Percentiles rank a stretch among this genome's conserved stretches.
phyloP scores from a whole-genome alignment of 23 tunicate genomes.

The Diplosoma virens region DNA sequence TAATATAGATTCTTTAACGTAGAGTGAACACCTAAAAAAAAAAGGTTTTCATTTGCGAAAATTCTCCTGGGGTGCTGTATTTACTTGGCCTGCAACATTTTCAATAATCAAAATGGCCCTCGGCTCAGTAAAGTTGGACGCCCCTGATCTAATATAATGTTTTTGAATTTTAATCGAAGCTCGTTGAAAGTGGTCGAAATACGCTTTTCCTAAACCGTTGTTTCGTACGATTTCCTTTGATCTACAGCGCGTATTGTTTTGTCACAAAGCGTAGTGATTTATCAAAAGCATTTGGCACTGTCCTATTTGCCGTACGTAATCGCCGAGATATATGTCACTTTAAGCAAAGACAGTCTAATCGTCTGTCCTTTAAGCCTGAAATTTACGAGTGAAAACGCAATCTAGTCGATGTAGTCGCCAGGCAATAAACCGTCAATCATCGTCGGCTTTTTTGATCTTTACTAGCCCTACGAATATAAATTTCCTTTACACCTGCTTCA shows the following conservation, averaged over 20 bases:
- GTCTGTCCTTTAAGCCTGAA: constrained; percentile 21
- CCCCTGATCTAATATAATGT: too few species aligned
- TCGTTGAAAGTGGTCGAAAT: too few species aligned
- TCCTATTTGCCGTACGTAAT: constrained; percentile 61
- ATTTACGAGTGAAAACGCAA: constrained; percentile 38
- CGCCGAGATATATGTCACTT: constrained; percentile 22
- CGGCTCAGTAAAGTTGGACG: too few species aligned
- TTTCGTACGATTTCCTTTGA: constrained; percentile 57
- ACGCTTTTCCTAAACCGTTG: constrained; percentile 2
- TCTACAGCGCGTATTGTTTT: constrained; percentile 34
- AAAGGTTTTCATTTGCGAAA: too few species aligned
- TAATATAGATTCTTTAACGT: too few species aligned
- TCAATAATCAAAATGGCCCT: too few species aligned
- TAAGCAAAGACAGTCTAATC: constrained; percentile 25
- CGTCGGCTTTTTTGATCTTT: constrained; percentile 45
- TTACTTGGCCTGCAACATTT: too few species aligned
- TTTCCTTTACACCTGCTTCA: constrained; percentile 62
- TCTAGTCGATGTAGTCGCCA: constrained; percentile 32
- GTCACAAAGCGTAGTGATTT: constrained; percentile 66
- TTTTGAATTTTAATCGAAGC: too few species aligned
- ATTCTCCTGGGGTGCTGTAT: too few species aligned
- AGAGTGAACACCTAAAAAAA: too few species aligned
- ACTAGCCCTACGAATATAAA: constrained; percentile 11
- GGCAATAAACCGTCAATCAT: constrained; percentile 65
- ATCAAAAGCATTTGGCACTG: constrained; percentile 67